Conservation (phyloP, 2,888 invertebrate species). For the Cheilosia soror region DNA sequence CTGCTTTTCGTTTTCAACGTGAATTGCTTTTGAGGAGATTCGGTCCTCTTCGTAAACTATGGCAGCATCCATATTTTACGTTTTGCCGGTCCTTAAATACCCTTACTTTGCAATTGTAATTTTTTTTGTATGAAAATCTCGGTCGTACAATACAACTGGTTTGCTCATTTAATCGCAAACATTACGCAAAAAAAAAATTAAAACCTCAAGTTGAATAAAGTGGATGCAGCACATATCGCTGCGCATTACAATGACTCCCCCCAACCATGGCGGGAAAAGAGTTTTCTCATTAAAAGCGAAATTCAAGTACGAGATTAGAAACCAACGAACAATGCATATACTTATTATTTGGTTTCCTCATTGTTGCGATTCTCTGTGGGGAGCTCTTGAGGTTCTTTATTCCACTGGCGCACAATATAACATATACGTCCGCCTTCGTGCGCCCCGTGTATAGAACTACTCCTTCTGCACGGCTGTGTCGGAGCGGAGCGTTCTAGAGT, state of each 20-base stretch:
- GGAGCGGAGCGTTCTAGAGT: constrained; percentile 70
- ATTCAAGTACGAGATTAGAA: constrained; percentile 75
- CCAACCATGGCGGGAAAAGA: constrained; percentile 49
- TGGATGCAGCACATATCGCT: constrained; percentile 47
- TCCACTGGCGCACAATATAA: constrained; percentile 53
- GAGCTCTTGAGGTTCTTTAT: constrained; percentile 64
- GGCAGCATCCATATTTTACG: background rate
- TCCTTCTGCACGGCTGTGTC: constrained; percentile 24
- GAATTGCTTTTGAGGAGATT: too few relatives aligned
- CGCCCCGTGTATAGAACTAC: constrained; percentile 1
- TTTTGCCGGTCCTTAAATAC: too few relatives aligned
- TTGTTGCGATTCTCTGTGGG: constrained; percentile 62
- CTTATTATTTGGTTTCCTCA: constrained; percentile 75
- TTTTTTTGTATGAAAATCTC: background rate
- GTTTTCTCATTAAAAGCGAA: constrained; percentile 73
- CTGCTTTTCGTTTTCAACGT: too few relatives aligned
- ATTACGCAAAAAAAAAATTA: constrained; percentile 22
- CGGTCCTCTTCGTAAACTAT: too few relatives aligned
- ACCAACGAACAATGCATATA: constrained; percentile 71
- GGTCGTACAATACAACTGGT: constrained; percentile 19
- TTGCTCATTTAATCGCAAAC: constrained; percentile 56
- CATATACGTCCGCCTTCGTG: constrained; percentile 7
- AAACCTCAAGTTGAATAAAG: constrained; percentile 48
- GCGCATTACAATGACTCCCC: constrained; percentile 46
- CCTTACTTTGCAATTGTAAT: too few relatives aligned